Base-by-base conservation (phyloP, 2,113 vertebrate genomes). In the Rhinogobius similis region DNA sequence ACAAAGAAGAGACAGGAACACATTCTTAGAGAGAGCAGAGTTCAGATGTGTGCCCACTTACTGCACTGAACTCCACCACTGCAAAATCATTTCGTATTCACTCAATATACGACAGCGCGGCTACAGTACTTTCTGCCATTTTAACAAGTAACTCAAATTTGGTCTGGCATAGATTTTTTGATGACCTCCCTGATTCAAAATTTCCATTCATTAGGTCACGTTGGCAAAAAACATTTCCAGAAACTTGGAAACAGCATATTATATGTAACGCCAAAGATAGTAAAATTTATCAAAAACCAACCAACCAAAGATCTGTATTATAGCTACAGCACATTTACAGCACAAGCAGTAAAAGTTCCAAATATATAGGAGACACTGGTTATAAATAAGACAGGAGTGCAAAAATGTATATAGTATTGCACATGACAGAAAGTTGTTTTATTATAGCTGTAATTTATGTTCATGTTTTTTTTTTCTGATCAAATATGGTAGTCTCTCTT, bases 41-140 rank as follows among this genome's bases (percentile, higher is more conserved):
- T 74, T 82, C 62, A 85, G 65, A 65, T 43, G 18, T 10, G 38
- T 46, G 70, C 67, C 65, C 62, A 61, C 73, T 21, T 72, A 69
- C 18, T 74, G 72, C 76, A 72, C 77, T 10, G 48, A 52, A 21
- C 48, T 23, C 65, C 75, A 86, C 81, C 72, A 56, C 65, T 73
- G 77, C 56, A 68, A 46, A 50, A 23, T 5, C 14, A 67, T 59
- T 68, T 73, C 81, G 53, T 21, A 56, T 36, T 8, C 29, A 61
- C 9, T 38, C 18, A n/a, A 38, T 11, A n/a, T 21, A 36, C 10
- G 26, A 26, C 52, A 55, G 24, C 12, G 2, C 21, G 21, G 21
- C 10, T 12, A 36, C 29, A 20, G 9, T 61, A 36, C 29, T 26
- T 55, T 5, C 52, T 14, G 12, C 12, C 23, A 26, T 12, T 26